phyloP scores from a whole-genome alignment of 2,797 vertebrate genomes.

The Manis crassicaudata region DNA sequence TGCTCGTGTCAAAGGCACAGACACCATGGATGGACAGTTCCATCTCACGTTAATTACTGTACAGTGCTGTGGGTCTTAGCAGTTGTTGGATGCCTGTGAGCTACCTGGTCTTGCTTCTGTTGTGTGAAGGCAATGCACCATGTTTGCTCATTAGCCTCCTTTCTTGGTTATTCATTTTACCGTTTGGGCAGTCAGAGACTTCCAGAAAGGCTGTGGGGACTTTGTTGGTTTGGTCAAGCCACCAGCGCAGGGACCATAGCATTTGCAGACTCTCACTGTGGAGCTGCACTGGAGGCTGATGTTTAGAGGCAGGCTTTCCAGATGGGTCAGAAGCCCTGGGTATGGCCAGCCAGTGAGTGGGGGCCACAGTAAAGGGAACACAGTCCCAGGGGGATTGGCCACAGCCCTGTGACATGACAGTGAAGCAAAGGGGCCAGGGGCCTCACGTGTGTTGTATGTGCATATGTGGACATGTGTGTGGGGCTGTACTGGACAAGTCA shows the following conservation, averaged over 20 bases:
- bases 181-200: background rate
- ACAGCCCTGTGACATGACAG: background rate
- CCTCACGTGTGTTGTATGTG: background rate
- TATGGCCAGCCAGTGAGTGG: background rate
- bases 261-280: background rate
- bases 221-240: background rate
- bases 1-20: background rate
- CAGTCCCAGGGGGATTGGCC: background rate
- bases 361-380: background rate
- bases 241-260: background rate
- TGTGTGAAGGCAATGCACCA: background rate
- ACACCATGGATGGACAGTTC: background rate
- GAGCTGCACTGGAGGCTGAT: background rate
- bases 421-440: background rate
- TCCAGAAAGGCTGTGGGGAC: background rate
- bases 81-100: fast-evolving
- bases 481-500: background rate
- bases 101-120: background rate
- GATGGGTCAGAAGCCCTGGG: background rate
- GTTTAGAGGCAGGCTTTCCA: background rate
- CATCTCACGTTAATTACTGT: too few species aligned
- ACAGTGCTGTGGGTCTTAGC: background rate
- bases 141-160: background rate
- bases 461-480: background rate
- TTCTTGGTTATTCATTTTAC: background rate